Evolutionary conservation across 2,888 invertebrate species (phyloP).

Genomic region (Pyrochroa serraticornis): DNA sequence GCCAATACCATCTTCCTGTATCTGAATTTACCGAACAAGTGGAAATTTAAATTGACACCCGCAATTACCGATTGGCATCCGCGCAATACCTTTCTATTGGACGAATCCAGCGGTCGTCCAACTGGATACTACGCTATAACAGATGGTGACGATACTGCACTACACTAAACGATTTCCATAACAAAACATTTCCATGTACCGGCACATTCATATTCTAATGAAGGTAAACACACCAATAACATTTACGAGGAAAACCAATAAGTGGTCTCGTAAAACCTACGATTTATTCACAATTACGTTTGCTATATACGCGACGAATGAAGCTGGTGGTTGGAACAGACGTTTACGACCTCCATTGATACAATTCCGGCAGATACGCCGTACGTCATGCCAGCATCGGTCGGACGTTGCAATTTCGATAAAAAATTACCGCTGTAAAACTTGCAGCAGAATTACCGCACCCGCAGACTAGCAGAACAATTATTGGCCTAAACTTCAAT

Average conservation of each 20-base stretch:
- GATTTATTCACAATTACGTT: conserved; percentile 29
- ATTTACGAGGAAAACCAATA: conserved; percentile 32
- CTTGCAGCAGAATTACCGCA: too few species aligned
- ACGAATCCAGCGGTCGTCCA: too few species aligned
- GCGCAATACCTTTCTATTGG: too few species aligned
- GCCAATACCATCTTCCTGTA: conserved; percentile 41
- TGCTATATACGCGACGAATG: conserved; percentile 19
- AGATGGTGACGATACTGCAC: conserved; percentile 21
- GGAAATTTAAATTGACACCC: conserved; percentile 42
- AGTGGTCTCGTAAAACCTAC: conserved; percentile 29
- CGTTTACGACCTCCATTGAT: conserved; percentile 20
- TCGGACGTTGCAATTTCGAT: too few species aligned
- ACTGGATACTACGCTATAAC: conserved; percentile 8
- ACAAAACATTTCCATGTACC: conserved; percentile 26
- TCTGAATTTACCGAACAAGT: conserved; percentile 43
- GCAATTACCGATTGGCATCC: too few species aligned
- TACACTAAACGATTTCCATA: conserved; percentile 26
- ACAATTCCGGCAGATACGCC: conserved; percentile 17
- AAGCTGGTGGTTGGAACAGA: conserved; percentile 2
- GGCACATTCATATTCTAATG: conserved; percentile 30
- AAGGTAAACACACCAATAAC: conserved; percentile 30
- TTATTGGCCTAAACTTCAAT: too few species aligned
- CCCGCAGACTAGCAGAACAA: too few species aligned
- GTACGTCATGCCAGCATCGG: conserved; percentile 6
- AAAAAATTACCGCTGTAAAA: too few species aligned